Evolutionary conservation across 1,140 invertebrate species (phyloP).

Genomic region (Drosophila leontia): DNA sequence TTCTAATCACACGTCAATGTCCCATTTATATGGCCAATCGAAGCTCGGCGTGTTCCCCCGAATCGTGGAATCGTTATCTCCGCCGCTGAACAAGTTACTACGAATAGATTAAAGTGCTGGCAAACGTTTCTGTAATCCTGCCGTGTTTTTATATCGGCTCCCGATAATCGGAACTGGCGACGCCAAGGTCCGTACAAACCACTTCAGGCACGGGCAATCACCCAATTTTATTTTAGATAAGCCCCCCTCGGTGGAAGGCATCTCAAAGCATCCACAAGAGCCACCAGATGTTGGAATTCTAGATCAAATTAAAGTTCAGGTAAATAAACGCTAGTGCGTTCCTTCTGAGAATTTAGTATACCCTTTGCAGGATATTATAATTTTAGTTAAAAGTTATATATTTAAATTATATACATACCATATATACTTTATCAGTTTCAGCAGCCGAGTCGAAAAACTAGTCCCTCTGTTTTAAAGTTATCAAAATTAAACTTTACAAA

Average conservation of each 20-base stretch:
- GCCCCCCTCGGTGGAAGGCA: neutral
- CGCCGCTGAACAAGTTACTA: conserved; percentile 3
- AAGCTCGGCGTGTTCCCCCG: neutral
- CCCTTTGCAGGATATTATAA: too few relatives aligned
- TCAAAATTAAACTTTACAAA: too few relatives aligned
- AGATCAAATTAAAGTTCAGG: neutral
- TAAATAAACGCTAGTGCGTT: too few relatives aligned
- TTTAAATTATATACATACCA: too few relatives aligned
- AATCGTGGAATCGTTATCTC: conserved; percentile 16
- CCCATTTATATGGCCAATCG: conserved; percentile 14
- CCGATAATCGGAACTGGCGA: neutral
- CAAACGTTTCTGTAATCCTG: conserved; percentile 7
- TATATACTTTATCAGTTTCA: too few relatives aligned
- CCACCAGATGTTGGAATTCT: neutral
- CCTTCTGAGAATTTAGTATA: too few relatives aligned
- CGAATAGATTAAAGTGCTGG: conserved; percentile 10
- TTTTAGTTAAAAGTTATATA: too few relatives aligned
- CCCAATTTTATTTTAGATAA: neutral
- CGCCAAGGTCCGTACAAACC: neutral
- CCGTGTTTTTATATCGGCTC: conserved; percentile 2
- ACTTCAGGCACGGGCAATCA: neutral
- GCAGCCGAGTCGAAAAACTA: too few relatives aligned
- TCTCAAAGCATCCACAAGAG: neutral
- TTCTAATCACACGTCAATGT: neutral
- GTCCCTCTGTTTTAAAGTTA: too few relatives aligned